phyloP scores from a whole-genome alignment of 2,797 vertebrate genomes.

The Bovichtus variegatus region DNA sequence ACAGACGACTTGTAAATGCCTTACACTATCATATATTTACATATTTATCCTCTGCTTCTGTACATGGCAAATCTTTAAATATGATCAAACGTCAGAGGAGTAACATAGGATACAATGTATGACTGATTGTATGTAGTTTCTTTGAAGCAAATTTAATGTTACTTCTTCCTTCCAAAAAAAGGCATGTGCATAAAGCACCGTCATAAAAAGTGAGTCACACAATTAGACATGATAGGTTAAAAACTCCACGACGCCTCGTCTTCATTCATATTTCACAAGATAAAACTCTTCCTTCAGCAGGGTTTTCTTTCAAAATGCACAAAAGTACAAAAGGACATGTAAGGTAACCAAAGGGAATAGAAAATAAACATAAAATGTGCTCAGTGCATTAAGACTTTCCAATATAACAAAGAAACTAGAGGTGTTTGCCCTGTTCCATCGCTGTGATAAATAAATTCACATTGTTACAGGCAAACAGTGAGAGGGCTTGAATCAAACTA shows the following conservation, averaged over 20 bases:
- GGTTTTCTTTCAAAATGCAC: slow-evolving; percentile 70
- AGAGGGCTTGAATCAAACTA: slow-evolving; percentile 65
- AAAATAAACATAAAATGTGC: slow-evolving; percentile 78
- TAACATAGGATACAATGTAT: slow-evolving; percentile 74
- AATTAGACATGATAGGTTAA: slow-evolving; percentile 75
- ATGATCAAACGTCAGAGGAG: slow-evolving; percentile 74
- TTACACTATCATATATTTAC: slow-evolving; percentile 91
- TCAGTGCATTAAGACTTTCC: slow-evolving; percentile 85
- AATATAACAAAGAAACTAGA: slow-evolving; percentile 69
- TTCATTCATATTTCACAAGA: slow-evolving; percentile 78
- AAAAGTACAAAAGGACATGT: slow-evolving; percentile 79
- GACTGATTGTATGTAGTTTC: slow-evolving; percentile 79
- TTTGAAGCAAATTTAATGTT: slow-evolving; percentile 71
- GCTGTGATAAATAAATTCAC: slow-evolving; percentile 81
- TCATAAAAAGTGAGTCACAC: slow-evolving; percentile 80
- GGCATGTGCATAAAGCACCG: slow-evolving; percentile 79
- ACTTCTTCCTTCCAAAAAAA: slow-evolving; percentile 76
- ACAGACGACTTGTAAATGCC: slow-evolving; percentile 86
- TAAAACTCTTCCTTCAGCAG: slow-evolving; percentile 82
- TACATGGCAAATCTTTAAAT: slow-evolving; percentile 87
- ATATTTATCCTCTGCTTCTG: slow-evolving; percentile 87
- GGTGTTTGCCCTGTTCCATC: slow-evolving; percentile 69
- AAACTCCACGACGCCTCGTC: slow-evolving; percentile 66
- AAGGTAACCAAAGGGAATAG: slow-evolving; percentile 71
- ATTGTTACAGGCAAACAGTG: slow-evolving; percentile 82